Percentiles rank a stretch among this genome's conserved stretches.
phyloP scores from a whole-genome alignment of 2,888 invertebrate genomes.

The Vandiemenella viatica region DNA sequence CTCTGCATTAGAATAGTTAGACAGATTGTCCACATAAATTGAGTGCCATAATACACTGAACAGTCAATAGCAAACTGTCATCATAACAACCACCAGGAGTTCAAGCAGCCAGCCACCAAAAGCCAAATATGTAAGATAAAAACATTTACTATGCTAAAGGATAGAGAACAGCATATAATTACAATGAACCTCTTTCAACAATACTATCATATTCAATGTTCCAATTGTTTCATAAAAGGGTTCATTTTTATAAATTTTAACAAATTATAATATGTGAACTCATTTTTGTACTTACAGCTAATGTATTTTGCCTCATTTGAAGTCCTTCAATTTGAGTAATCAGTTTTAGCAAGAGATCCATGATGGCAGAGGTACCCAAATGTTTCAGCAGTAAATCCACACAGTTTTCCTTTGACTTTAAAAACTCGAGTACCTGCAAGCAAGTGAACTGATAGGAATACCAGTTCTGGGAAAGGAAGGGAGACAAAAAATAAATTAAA shows the following conservation, averaged over 20 bases:
- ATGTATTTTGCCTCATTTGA: slow-evolving; percentile 53
- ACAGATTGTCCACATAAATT: no score
- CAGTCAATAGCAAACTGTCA: no score
- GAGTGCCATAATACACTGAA: no score
- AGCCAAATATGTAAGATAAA: no score
- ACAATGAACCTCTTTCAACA: no score
- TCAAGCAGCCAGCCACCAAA: no score
- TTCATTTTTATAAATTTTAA: not conserved
- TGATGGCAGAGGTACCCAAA: slow-evolving; percentile 85
- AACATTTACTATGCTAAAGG: no score
- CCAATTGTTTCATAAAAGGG: no score
- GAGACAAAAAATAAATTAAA: slow-evolving; percentile 10
- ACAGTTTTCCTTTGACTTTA: slow-evolving; percentile 75
- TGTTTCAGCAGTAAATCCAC: slow-evolving; percentile 75
- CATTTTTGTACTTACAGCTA: slow-evolving; percentile 38
- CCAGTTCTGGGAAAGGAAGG: slow-evolving; percentile 51
- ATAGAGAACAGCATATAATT: no score
- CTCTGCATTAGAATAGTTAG: no score
- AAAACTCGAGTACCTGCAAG: slow-evolving; percentile 81
- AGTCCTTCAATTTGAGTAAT: slow-evolving; percentile 67
- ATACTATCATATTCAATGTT: no score
- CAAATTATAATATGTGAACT: not conserved
- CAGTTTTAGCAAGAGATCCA: slow-evolving; percentile 77
- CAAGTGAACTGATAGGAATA: slow-evolving; percentile 83
- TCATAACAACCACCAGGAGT: no score